These are phyloP conservation scores for Rhinogobius similis DNA, from an alignment of 2,113 vertebrate genomes.

Conservation along the genomic window DNA sequence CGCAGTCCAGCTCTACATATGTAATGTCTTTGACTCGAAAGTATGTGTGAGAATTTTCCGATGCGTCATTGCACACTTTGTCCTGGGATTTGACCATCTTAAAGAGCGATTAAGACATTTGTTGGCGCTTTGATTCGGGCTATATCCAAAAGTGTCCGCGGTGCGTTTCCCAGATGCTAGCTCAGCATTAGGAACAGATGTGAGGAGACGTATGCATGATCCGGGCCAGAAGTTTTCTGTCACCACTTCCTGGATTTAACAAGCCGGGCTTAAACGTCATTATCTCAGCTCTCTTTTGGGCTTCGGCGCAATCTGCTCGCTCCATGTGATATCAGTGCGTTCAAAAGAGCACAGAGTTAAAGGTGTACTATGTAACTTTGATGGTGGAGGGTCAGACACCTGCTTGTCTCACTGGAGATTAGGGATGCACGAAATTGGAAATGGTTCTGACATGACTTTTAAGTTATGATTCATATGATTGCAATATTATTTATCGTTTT, in stretches of 20 bases:
- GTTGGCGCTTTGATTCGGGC: slow-evolving; percentile 47
- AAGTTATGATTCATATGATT: no score
- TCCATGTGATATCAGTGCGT: not conserved
- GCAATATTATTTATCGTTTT: no score
- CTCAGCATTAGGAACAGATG: slow-evolving; percentile 65
- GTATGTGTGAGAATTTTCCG: slow-evolving; percentile 52
- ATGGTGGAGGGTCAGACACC: no score
- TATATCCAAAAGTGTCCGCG: slow-evolving; percentile 52
- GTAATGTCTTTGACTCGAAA: slow-evolving; percentile 48
- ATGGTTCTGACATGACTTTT: no score
- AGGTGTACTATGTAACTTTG: no score
- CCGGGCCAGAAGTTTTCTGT: slow-evolving; percentile 43
- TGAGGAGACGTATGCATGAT: slow-evolving; percentile 48
- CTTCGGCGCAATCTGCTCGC: not conserved
- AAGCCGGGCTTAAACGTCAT: slow-evolving; percentile 38
- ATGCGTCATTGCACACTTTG: slow-evolving; percentile 59
- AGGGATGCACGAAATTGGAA: no score
- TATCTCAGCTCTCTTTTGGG: slow-evolving; percentile 38
- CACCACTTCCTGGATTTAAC: slow-evolving; percentile 61
- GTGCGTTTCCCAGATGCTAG: slow-evolving; percentile 61
- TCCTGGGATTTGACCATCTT: slow-evolving; percentile 55
- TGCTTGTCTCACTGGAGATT: no score
- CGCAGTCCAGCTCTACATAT: slow-evolving; percentile 50
- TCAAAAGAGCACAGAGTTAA: not conserved
- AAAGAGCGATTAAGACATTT: slow-evolving; percentile 56